Conservation (phyloP, 2,797 vertebrate species). For the Sternotherus odoratus region DNA sequence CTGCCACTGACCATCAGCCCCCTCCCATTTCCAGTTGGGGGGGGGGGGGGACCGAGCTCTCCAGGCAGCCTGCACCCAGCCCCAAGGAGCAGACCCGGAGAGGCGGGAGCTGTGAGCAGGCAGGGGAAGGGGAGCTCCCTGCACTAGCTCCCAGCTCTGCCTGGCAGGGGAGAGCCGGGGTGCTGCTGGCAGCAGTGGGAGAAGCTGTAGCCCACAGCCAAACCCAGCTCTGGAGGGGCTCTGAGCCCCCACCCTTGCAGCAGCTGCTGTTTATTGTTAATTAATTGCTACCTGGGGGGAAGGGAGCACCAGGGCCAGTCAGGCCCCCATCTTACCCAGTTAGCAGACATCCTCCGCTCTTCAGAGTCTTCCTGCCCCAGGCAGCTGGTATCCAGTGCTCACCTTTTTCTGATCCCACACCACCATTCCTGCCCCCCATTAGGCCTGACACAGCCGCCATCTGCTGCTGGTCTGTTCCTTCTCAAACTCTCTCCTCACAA, state of each 20-base stretch:
- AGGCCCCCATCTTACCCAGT: background rate
- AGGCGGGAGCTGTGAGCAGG: background rate
- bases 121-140: background rate
- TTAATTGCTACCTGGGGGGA: background rate
- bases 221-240: background rate
- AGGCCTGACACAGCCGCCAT: too few relatives aligned
- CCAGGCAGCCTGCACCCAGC: background rate
- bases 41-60: too few relatives aligned
- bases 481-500: background rate
- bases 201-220: background rate
- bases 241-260: background rate
- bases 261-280: too few relatives aligned
- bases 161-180: too few relatives aligned
- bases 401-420: fast-evolving
- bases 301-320: background rate
- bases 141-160: too few relatives aligned
- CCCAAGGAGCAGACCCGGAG: background rate
- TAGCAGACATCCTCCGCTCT: background rate
- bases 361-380: too few relatives aligned
- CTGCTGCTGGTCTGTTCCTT: background rate
- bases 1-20: background rate
- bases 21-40: background rate
- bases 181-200: background rate
- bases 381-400: too few relatives aligned
- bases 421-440: background rate